These are phyloP conservation scores for Sebastes elongatus DNA, from an alignment of 2,797 vertebrate species.

Conservation along the genomic window DNA sequence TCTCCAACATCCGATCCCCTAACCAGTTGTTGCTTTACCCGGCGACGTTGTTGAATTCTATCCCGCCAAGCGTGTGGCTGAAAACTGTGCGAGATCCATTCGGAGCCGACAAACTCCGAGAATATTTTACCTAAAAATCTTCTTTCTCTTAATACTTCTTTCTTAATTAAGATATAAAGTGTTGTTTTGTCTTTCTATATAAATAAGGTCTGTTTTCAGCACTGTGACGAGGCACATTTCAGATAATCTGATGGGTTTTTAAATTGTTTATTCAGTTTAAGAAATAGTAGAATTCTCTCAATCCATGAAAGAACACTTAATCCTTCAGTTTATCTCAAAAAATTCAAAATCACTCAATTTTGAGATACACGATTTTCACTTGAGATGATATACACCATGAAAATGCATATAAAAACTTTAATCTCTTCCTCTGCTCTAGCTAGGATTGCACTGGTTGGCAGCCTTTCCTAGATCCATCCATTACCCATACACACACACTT, in stretches of 20 bases:
- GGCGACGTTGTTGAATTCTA: background rate
- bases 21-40: background rate
- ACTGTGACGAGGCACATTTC: background rate
- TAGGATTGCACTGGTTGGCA: background rate
- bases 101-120: background rate
- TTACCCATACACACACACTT: background rate
- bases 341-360: background rate
- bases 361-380: background rate
- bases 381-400: background rate
- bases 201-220: background rate
- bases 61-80: background rate
- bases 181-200: background rate
- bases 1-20: background rate
- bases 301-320: background rate
- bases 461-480: background rate
- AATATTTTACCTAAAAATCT: background rate
- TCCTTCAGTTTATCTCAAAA: background rate
- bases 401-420: background rate
- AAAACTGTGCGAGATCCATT: background rate
- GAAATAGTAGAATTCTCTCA: background rate
- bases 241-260: background rate
- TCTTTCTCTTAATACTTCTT: background rate
- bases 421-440: background rate
- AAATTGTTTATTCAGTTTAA: background rate
- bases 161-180: background rate